These are phyloP conservation scores for Melopsittacus undulatus DNA, from an alignment of 2,797 vertebrate species.

Conservation along the genomic window DNA sequence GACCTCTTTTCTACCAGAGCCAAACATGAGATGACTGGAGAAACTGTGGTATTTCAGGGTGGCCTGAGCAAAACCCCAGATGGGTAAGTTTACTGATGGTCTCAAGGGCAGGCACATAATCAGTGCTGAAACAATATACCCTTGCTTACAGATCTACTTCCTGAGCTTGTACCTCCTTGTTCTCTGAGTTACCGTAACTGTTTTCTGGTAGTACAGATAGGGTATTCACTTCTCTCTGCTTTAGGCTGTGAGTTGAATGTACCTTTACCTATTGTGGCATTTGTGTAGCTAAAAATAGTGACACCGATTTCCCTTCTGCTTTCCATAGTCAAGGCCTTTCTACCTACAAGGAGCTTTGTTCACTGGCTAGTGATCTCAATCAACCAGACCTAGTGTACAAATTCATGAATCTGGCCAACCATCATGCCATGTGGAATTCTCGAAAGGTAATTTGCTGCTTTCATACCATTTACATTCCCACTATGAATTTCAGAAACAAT, in stretches of 20 bases:
- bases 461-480: not conserved
- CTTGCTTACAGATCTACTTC: not conserved
- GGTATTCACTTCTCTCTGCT: not conserved
- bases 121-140: not conserved
- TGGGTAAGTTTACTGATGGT: slow-evolving; percentile 80
- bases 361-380: slow-evolving; percentile 96
- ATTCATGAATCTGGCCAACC: slow-evolving; percentile 99
- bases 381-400: slow-evolving; percentile 98
- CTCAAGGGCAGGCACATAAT: not conserved
- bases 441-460: slow-evolving; percentile 86
- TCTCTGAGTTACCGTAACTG: not conserved
- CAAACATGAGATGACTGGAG: slow-evolving; percentile 89
- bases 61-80: slow-evolving; percentile 96
- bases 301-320: slow-evolving; percentile 17
- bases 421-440: slow-evolving; percentile 99
- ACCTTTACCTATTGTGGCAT: not conserved
- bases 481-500: not conserved
- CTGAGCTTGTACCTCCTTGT: not conserved
- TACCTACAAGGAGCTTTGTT: slow-evolving; percentile 98
- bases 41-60: slow-evolving; percentile 95
- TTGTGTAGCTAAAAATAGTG: not conserved
- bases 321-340: slow-evolving; percentile 89
- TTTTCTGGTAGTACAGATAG: not conserved
- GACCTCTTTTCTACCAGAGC: slow-evolving; percentile 75
- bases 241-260: not conserved